Conservation (phyloP, 2,113 vertebrate genomes). For the Rhea pennata region DNA sequence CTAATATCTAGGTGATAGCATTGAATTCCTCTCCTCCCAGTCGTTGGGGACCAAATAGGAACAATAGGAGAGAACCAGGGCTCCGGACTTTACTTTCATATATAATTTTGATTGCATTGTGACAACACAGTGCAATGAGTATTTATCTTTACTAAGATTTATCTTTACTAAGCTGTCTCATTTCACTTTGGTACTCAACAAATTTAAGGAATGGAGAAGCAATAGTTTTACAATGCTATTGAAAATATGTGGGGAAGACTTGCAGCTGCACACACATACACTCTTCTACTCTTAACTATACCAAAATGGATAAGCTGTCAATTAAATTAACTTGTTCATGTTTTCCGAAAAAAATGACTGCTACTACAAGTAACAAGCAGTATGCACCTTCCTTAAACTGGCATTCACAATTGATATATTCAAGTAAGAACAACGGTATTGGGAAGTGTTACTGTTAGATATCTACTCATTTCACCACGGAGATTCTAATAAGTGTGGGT, state of each 20-base stretch:
- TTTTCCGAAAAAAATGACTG: neutral
- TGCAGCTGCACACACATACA: neutral
- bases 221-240: neutral
- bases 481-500: neutral
- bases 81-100: neutral
- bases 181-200: neutral
- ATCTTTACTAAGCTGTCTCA: neutral
- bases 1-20: neutral
- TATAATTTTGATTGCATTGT: neutral
- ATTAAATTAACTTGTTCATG: rapidly evolving
- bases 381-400: neutral
- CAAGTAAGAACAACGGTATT: neutral
- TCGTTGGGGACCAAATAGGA: neutral
- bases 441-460: neutral
- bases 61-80: neutral
- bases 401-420: neutral
- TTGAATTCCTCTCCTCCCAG: too few species aligned
- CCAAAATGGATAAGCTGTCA: neutral
- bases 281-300: neutral
- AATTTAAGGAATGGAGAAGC: neutral
- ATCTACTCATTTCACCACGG: neutral
- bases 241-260: neutral
- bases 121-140: neutral
- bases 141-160: neutral
- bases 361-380: neutral